Percentiles rank a stretch among this genome's conserved stretches.
phyloP scores from a whole-genome alignment of 2,797 vertebrate species.

The Typhlichthys subterraneus region DNA sequence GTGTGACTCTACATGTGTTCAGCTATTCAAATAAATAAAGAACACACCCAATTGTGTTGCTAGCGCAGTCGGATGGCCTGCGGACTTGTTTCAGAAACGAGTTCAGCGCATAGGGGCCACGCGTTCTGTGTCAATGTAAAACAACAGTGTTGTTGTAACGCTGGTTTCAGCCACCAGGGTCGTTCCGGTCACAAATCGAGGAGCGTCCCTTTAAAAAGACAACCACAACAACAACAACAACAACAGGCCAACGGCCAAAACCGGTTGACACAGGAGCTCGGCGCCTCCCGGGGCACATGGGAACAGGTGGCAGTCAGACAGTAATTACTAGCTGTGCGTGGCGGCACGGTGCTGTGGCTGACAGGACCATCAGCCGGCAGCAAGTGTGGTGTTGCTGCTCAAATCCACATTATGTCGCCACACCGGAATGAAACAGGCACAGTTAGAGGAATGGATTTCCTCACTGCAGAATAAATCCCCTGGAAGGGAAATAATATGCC shows the following conservation, averaged over 20 bases:
- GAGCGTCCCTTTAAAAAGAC: too few relatives aligned
- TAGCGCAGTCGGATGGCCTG: too few relatives aligned
- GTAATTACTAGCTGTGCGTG: slow-evolving; percentile 58
- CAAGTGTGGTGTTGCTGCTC: slow-evolving; percentile 37
- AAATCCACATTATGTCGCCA: slow-evolving; percentile 65
- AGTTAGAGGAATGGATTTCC: slow-evolving; percentile 71
- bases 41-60: too few relatives aligned
- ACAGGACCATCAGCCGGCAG: slow-evolving; percentile 54
- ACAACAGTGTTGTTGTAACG: too few relatives aligned
- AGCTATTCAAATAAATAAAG: too few relatives aligned
- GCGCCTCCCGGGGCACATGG: slow-evolving; percentile 36
- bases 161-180: too few relatives aligned
- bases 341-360: slow-evolving; percentile 50
- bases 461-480: slow-evolving; percentile 73
- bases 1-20: background rate
- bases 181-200: too few relatives aligned
- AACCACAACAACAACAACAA: slow-evolving; percentile 22
- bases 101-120: too few relatives aligned
- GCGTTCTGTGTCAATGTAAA: too few relatives aligned
- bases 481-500: slow-evolving; percentile 75
- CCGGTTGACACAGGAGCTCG: slow-evolving; percentile 37
- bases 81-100: too few relatives aligned
- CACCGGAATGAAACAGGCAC: slow-evolving; percentile 64
- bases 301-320: slow-evolving; percentile 49
- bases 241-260: slow-evolving; percentile 56